Conservation (phyloP, 2,888 invertebrate genomes). For the Leptinotarsa tumamoca region DNA sequence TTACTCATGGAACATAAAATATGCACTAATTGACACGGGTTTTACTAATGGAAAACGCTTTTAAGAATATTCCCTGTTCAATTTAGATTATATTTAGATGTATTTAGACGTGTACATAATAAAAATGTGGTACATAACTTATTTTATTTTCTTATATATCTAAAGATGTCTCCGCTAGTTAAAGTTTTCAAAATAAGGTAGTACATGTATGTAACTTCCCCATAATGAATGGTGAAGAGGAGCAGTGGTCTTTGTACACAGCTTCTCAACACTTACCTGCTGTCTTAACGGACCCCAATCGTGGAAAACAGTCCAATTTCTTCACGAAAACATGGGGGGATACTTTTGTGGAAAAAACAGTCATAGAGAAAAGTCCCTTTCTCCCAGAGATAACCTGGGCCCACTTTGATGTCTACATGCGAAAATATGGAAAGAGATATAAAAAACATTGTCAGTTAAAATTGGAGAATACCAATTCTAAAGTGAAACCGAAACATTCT, state of each 20-base stretch:
- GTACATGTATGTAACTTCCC: constrained; percentile 27
- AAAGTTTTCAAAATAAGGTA: constrained; percentile 49
- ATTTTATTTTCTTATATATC: constrained; percentile 35
- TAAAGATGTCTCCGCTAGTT: constrained; percentile 45
- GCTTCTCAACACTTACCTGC: constrained; percentile 95
- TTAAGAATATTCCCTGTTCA: too few species aligned
- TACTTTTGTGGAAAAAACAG: constrained; percentile 86
- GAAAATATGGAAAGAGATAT: constrained; percentile 78
- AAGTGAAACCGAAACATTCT: constrained; percentile 57
- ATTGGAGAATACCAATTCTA: constrained; percentile 51
- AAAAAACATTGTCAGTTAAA: constrained; percentile 69
- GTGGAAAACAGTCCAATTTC: constrained; percentile 90
- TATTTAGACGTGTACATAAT: constrained; percentile 18
- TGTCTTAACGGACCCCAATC: constrained; percentile 93
- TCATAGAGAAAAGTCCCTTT: constrained; percentile 82
- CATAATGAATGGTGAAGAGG: constrained; percentile 60
- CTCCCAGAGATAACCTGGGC: constrained; percentile 85
- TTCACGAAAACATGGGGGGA: constrained; percentile 99
- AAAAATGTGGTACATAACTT: too few species aligned
- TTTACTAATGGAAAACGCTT: too few species aligned
- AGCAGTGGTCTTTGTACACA: constrained; percentile 88
- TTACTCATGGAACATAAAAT: too few species aligned
- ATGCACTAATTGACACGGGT: too few species aligned
- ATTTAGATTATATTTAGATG: too few species aligned
- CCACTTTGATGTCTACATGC: constrained; percentile 90